A percentile compares a stretch with the other conserved stretches of the same genome.
These are phyloP conservation scores for Ditylenchus dipsaci DNA, from an alignment of 1,140 invertebrate genomes.

Conservation along the genomic window DNA sequence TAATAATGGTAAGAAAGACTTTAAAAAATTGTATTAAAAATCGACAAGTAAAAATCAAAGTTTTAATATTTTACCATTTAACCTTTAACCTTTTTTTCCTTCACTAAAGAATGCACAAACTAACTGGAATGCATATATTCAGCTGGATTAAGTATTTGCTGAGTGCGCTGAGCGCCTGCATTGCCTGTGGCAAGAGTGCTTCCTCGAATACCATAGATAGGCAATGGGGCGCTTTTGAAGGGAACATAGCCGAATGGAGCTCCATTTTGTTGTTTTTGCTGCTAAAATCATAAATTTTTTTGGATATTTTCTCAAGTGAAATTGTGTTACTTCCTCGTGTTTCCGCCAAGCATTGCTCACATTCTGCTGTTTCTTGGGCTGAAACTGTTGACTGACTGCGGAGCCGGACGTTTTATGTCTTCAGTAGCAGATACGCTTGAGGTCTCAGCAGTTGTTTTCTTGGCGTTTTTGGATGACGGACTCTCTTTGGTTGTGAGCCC, in stretches of 20 bases:
- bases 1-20: no score
- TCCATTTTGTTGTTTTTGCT: background rate
- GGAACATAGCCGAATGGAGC: conserved; percentile 32
- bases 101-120: background rate
- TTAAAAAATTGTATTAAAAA: no score
- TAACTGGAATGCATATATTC: conserved; percentile 27
- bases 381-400: conserved; percentile 33
- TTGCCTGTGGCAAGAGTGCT: background rate
- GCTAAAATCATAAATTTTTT: background rate
- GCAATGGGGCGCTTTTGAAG: conserved; percentile 17
- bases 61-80: no score
- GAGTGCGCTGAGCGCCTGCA: background rate
- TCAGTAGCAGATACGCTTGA: background rate
- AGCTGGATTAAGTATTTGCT: conserved; percentile 2
- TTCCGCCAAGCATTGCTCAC: conserved; percentile 28
- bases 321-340: background rate
- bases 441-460: background rate
- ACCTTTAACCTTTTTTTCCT: no score
- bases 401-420: conserved; percentile 17
- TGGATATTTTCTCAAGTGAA: no score
- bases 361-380: conserved; percentile 34
- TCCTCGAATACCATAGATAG: conserved; percentile 23
- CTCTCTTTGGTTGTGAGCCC: background rate
- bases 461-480: background rate
- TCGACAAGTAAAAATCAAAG: no score